Conservation (phyloP, 2,113 vertebrate genomes). For the Morone chrysops region DNA sequence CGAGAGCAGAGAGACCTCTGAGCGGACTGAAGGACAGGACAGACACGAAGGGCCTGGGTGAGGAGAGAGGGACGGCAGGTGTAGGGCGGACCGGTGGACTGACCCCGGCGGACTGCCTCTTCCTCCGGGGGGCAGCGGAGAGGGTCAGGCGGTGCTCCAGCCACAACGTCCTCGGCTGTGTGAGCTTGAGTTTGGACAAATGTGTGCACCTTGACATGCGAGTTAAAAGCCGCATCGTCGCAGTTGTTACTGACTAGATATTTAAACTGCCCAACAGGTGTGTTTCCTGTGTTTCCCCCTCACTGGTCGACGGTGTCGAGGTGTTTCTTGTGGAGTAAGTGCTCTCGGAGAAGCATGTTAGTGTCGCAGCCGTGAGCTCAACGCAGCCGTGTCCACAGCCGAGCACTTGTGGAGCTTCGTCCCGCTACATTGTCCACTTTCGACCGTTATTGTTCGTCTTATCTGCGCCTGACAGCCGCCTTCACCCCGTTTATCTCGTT, state of each 20-base stretch:
- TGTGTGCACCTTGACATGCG: conserved; percentile 57
- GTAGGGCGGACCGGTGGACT: background rate
- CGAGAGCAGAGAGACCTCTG: conserved; percentile 9
- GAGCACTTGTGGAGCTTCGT: background rate
- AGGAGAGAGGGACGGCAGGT: conserved; percentile 1
- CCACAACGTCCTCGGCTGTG: conserved; percentile 55
- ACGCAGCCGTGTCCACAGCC: background rate
- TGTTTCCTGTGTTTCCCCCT: background rate
- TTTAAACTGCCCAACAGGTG: background rate
- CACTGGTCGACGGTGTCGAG: background rate
- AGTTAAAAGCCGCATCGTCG: conserved; percentile 71
- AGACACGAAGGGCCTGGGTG: conserved; percentile 11
- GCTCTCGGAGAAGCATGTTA: conserved; percentile 25
- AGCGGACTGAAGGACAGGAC: conserved; percentile 3
- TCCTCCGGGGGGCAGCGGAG: conserved; percentile 44
- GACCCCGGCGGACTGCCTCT: conserved; percentile 16
- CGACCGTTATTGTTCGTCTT: conserved; percentile 77
- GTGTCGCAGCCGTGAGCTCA: conserved; percentile 10
- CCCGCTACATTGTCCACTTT: conserved; percentile 47
- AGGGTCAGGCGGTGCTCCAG: conserved; percentile 45
- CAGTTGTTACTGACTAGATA: background rate
- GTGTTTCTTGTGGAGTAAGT: conserved; percentile 5
- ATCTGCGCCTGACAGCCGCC: conserved; percentile 78
- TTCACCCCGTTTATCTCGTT: conserved; percentile 74
- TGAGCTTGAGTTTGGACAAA: conserved; percentile 52